Percentiles rank a stretch among this genome's conserved stretches.
Conservation (phyloP, 2,797 vertebrate genomes). For the Cryptoblepharus egeriae region DNA sequence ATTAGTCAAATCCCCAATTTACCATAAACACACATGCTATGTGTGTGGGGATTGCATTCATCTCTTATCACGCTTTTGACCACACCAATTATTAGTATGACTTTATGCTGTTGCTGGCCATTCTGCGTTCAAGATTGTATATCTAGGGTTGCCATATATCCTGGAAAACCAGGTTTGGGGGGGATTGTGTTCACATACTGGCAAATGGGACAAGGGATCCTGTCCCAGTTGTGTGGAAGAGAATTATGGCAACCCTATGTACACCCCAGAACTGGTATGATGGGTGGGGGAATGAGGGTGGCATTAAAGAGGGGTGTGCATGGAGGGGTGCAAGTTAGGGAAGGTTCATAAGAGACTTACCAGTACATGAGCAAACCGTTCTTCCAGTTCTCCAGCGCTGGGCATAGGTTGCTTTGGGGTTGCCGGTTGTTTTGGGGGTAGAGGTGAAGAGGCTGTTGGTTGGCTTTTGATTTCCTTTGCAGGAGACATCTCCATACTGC, state of each 20-base stretch:
- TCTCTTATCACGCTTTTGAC: neutral
- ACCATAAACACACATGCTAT: too few species aligned
- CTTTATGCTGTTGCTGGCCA: neutral
- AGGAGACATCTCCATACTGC: conserved; percentile 74
- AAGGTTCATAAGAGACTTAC: conserved; percentile 75
- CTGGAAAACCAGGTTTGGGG: too few species aligned
- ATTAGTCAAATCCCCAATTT: neutral
- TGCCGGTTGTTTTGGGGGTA: conserved; percentile 76
- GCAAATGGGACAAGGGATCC: too few species aligned
- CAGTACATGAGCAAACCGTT: conserved; percentile 84
- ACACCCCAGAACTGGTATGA: neutral
- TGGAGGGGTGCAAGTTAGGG: neutral
- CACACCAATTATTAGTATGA: too few species aligned
- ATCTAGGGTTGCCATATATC: too few species aligned
- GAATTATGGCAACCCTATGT: too few species aligned
- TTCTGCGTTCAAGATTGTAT: neutral
- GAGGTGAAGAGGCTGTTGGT: conserved; percentile 60
- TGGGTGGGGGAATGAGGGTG: neutral
- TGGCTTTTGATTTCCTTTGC: conserved; percentile 71
- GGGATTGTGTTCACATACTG: too few species aligned
- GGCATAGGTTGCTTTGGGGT: conserved; percentile 84
- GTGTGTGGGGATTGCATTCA: neutral
- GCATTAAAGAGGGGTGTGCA: neutral
- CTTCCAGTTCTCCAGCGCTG: conserved; percentile 81
- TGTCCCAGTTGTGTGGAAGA: too few species aligned